Base-by-base conservation (phyloP, 2,888 invertebrate genomes). In the Cepaea hortensis region DNA sequence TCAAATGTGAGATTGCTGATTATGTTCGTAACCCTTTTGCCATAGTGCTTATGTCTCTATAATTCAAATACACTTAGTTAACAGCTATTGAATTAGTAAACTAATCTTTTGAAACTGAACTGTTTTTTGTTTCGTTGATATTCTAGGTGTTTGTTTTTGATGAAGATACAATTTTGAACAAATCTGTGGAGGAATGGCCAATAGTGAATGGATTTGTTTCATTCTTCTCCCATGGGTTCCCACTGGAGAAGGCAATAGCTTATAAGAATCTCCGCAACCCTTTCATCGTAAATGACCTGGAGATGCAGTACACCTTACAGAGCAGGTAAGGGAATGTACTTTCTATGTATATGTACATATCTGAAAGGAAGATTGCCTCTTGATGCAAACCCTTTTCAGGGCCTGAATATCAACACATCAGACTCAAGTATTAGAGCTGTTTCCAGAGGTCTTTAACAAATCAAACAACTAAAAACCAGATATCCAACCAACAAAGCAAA, bases 221-320 rank as follows among this genome's bases (percentile, higher is more conserved):
- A 86, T 99, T 99, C 95, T 98, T 99, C 95, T 99, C 99, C 5
- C 98, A 98, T 95, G 99, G 99, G 68, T 99, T 99, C 95, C 99
- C 99, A 0, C 95, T 99, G 89, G 98, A 98, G 93, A 99, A 99
- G 95, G 99, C 99, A 61, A 98, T 99, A 92, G 97, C 97, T 93
- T 99, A 99, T 95, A 97, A 98, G 85, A 97, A 97, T 93, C 95
- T 99, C 87, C 96, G 98, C 90, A 97, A 97, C 94, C 99, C 99
- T 0, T 99, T 98, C 94, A 97, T 99, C 90, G 98, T 99, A 91
- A 99, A 99, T 95, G 98, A 99, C 95, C 96, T 99, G 91, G 97
- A 98, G 92, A 98, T 98, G 97, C 99, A 99, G 95, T 99, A 98
- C 95, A 98, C 98, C 94, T 97, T 99, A 93, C 98, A 97, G 96